Evolutionary conservation across 2,888 invertebrate genomes (phyloP).

Genomic region (Sacculina carcini): DNA sequence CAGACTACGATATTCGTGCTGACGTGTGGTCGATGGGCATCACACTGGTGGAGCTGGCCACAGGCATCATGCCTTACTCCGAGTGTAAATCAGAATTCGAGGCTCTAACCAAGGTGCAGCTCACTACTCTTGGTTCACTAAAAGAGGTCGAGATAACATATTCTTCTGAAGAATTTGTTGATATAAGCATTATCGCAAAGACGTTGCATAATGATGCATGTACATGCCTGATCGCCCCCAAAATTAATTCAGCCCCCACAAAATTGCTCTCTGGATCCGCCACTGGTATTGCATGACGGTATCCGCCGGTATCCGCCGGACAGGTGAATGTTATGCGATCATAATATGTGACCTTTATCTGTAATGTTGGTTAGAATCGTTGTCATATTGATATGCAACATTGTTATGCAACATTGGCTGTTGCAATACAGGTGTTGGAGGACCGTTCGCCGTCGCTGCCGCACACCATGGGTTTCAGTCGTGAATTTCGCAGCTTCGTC

Average conservation of each 20-base stretch:
- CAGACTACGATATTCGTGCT: slow-evolving; percentile 93
- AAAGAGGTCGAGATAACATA: too few relatives aligned
- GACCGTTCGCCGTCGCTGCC: slow-evolving; percentile 70
- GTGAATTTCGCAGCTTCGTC: slow-evolving; percentile 71
- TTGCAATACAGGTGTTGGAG: slow-evolving; percentile 50
- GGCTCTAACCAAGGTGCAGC: slow-evolving; percentile 27
- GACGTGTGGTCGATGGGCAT: slow-evolving; percentile 99
- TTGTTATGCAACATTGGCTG: too few relatives aligned
- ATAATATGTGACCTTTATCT: too few relatives aligned
- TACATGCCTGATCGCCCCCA: background rate
- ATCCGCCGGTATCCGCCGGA: too few relatives aligned
- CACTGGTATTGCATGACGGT: too few relatives aligned
- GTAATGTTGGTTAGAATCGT: too few relatives aligned
- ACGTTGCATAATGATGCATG: background rate
- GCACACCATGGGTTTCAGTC: slow-evolving; percentile 42
- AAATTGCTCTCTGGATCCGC: too few relatives aligned
- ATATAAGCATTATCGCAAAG: too few relatives aligned
- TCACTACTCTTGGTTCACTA: background rate
- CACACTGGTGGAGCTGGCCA: slow-evolving; percentile 82
- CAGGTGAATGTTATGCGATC: too few relatives aligned
- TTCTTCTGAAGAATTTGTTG: too few relatives aligned
- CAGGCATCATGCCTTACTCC: slow-evolving; percentile 67
- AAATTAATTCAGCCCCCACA: too few relatives aligned
- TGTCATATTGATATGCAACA: too few relatives aligned
- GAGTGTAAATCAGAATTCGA: slow-evolving; percentile 95